Evolutionary conservation across 2,797 vertebrate genomes (phyloP).

Genomic region (Ceryle rudis): DNA sequence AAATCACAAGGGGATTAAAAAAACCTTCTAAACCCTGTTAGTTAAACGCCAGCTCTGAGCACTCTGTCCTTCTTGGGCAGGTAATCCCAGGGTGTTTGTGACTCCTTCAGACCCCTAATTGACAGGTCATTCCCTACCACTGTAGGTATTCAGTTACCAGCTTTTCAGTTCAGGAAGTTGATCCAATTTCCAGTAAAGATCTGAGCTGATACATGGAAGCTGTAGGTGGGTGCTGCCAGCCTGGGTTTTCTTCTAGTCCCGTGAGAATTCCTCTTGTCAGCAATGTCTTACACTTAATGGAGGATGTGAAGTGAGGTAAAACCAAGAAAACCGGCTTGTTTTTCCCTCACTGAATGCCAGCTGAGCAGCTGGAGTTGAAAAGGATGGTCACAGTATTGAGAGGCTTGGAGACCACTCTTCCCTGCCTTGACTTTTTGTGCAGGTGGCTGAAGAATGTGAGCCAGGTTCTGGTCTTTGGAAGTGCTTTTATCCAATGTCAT

Average conservation of each 20-base stretch:
- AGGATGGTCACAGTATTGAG: not conserved
- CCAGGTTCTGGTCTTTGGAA: not conserved
- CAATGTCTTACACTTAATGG: not conserved
- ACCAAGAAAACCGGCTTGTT: not conserved
- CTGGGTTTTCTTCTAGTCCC: not conserved
- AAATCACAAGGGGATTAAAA: not conserved
- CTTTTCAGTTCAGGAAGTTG: not conserved
- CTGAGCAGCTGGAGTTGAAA: not conserved
- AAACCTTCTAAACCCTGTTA: not conserved
- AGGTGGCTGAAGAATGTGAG: not conserved
- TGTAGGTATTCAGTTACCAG: not conserved
- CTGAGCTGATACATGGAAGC: not conserved
- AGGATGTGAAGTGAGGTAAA: not conserved
- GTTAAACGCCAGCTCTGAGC: not conserved
- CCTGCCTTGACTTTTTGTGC: not conserved
- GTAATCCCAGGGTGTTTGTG: not conserved
- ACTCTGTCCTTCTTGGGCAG: not conserved
- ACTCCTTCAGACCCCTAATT: not conserved
- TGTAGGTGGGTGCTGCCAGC: not conserved
- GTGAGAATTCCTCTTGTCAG: not conserved
- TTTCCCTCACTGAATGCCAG: not conserved
- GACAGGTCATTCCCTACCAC: not conserved
- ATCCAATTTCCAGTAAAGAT: not conserved
- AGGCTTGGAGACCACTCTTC: not conserved
- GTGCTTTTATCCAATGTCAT: not conserved